Base-by-base conservation (phyloP, 2,797 vertebrate species). In the Telmatherina bonti region DNA sequence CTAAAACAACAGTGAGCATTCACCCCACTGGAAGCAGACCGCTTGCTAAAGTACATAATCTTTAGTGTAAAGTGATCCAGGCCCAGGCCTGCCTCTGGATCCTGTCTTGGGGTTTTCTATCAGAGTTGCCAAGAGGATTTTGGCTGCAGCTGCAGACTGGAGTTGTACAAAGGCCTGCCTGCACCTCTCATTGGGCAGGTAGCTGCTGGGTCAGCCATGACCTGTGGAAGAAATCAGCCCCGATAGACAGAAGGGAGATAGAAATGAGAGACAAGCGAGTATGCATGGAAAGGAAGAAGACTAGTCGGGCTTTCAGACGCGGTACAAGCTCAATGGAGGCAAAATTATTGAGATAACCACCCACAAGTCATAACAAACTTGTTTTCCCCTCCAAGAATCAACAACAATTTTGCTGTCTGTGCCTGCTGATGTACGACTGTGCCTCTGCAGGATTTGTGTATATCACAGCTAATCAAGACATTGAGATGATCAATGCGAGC, bases 21-120 rank as follows among this genome's bases (percentile, higher is more conserved):
- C 26, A 0, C 49, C 72, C 71, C 47, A 51, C 64, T 76, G 58
- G 74, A 81, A 66, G 62, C 68, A 88, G 74, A 85, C 30, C 76
- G 38, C 22, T 76, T 5, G 51, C 73, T 88, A 20, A 89, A 89
- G 85, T 81, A 82, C 79, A 90, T 89, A 82, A 88, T 92, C 88
- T 80, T 76, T n/a, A 52, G 60, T 70, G 91, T 87, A 90, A 92
- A 87, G 71, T 77, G 83, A 91, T 90, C 88, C 78, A 47, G 82
- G 53, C 20, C 41, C 74, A 62, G 74, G 31, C 35, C 74, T 78
- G 64, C 71, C 76, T 91, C 85, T 89, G 82, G 82, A 79, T 77
- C 66, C 66, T 65, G 80, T 89, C 84, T 86, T 53, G 1, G 29
- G 26, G 43, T 85, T 89, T 54, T 76, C 69, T 72, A 70, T 66